These are phyloP conservation scores for Argynnis bischoffii DNA, from an alignment of 2,888 invertebrate species.

Conservation along the genomic window DNA sequence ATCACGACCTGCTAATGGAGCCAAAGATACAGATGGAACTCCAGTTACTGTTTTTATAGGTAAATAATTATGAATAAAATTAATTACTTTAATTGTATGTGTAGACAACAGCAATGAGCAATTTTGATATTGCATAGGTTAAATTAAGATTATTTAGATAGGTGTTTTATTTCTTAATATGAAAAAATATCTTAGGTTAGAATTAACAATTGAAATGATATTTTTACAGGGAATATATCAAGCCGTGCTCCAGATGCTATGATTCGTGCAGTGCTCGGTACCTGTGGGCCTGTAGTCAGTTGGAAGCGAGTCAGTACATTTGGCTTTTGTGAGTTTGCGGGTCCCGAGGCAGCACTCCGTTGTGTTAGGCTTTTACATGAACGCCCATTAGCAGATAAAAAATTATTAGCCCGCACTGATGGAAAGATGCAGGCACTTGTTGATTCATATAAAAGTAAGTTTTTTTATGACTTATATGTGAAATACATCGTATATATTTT, in stretches of 20 bases:
- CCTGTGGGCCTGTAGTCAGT: conserved; percentile 96
- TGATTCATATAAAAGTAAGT: conserved; percentile 93
- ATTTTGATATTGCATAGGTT: too few relatives aligned
- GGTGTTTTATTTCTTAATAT: too few relatives aligned
- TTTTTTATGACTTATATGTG: not conserved
- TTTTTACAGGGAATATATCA: conserved; percentile 89
- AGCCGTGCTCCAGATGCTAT: conserved; percentile 97
- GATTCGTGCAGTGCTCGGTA: conserved; percentile 94
- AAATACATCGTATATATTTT: not conserved
- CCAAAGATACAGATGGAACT: conserved; percentile 86
- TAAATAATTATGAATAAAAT: conserved; percentile 45
- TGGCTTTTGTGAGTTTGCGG: conserved; percentile 98
- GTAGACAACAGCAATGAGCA: not conserved
- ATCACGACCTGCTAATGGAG: conserved; percentile 60
- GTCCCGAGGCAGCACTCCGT: conserved; percentile 95
- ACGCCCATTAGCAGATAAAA: conserved; percentile 95
- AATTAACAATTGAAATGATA: not conserved
- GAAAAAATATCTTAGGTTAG: too few relatives aligned
- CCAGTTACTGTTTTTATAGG: conserved; percentile 99
- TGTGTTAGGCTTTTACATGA: conserved; percentile 97
- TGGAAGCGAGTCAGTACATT: conserved; percentile 99
- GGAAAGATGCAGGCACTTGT: conserved; percentile 97
- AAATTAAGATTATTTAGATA: too few relatives aligned
- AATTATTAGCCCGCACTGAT: conserved; percentile 97
- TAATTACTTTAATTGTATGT: not conserved